Conservation (phyloP, 2,113 vertebrate genomes). For the Chunga burmeisteri region DNA sequence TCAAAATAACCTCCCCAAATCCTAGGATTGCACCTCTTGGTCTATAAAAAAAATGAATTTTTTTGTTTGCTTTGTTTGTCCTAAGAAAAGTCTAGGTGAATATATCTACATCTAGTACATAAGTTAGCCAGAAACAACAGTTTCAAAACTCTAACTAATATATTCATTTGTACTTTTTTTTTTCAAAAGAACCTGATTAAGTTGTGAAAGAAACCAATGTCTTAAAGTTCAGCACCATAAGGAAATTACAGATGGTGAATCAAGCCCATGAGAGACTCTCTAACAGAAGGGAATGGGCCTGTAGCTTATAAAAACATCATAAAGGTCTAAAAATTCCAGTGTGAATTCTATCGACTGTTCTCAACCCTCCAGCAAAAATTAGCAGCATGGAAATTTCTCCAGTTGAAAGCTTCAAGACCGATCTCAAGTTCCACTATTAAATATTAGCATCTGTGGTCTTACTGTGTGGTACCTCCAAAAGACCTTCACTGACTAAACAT, state of each 20-base stretch:
- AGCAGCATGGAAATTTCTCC: background rate
- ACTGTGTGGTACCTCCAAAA: background rate
- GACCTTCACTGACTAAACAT: background rate
- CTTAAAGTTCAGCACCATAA: slow-evolving; percentile 13
- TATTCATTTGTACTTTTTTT: background rate
- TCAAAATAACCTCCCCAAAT: background rate
- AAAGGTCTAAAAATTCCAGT: slow-evolving; percentile 12
- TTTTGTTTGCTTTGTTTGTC: background rate
- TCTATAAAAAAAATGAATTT: background rate
- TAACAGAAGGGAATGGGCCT: background rate
- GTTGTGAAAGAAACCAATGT: background rate
- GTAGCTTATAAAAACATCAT: background rate
- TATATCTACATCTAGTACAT: background rate
- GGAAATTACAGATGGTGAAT: slow-evolving; percentile 33
- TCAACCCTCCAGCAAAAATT: slow-evolving; percentile 2
- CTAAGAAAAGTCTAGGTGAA: background rate
- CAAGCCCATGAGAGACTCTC: background rate
- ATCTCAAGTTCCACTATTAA: background rate
- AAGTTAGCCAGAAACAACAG: background rate
- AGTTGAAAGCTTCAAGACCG: background rate
- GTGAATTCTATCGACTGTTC: background rate
- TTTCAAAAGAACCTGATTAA: background rate
- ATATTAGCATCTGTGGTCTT: background rate
- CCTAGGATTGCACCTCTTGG: background rate
- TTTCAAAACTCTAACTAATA: background rate